Base-by-base conservation (phyloP, 2,797 vertebrate species). In the Syngnathus acus region DNA sequence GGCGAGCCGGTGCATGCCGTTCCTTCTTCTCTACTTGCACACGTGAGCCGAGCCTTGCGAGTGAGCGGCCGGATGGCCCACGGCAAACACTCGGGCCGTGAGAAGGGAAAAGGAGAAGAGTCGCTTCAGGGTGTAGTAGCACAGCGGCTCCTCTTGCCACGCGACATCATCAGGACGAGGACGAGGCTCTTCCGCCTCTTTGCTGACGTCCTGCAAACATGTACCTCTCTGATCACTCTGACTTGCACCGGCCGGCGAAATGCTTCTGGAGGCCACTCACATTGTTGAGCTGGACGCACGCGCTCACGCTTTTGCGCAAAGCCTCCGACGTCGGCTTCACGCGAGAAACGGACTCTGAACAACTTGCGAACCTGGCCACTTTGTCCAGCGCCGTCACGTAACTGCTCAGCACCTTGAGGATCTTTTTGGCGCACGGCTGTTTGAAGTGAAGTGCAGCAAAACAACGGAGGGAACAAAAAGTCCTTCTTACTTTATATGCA, bases 31-130 rank as follows among this genome's bases (percentile, higher is more conserved):
- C 39, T 73, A 74, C 21, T 37, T 40, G 69, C 87, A 89, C 10
- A 10, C 71, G 10, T 65, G 72, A 53, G 54, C 4, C 0, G 68
- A 6, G 50, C 32, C 63, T 0, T 48, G 50, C 0, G 26, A 0
- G 69, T 91, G 89, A 5, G 4, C 61, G 47, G 80, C 58, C 1
- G 89, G 88, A 47, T 90, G 69, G 0, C 88, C 87, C 0, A 72
- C 66, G 2, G 84, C 87, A 37, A 91, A 92, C 58, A 93, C 87
- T 0, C 92, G 89, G 23, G 91, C 89, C 0, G 77, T 68, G 62
- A 91, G 43, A 70, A 91, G 82, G 50, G 92, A 92, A 81, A 93
- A 93, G 65, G 92, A 91, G 75, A 84, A 89, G 45, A 93, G 83
- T 9, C 90, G 73, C 40, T 91, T 78, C 58, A 87, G 38, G n/a